phyloP scores from a whole-genome alignment of 1,140 invertebrate species.

The Ctenoplectra terminalis region DNA sequence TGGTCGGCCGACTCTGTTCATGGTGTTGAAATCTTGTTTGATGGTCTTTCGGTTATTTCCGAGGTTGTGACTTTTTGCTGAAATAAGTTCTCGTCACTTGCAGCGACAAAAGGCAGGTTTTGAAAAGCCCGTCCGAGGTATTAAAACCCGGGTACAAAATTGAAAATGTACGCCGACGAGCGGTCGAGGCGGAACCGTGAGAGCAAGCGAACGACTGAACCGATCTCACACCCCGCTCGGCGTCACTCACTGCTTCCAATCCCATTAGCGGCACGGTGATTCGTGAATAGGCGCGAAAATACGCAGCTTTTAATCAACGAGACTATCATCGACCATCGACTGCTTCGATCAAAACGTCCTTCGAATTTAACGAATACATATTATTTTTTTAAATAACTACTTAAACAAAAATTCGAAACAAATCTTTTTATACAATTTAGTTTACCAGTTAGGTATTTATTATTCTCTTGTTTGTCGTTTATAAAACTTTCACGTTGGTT shows the following conservation, averaged over 20 bases:
- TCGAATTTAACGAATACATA: constrained; percentile 50
- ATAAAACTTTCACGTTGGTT: too few species aligned
- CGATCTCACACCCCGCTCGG: constrained; percentile 66
- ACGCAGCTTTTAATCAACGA: constrained; percentile 74
- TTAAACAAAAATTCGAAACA: not conserved
- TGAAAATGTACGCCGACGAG: constrained; percentile 61
- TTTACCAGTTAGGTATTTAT: not conserved
- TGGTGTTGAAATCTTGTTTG: constrained; percentile 28
- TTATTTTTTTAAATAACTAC: constrained; percentile 8
- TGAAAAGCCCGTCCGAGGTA: constrained; percentile 61
- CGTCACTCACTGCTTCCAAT: constrained; percentile 72
- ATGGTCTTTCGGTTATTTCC: constrained; percentile 44
- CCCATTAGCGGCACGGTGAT: constrained; percentile 72
- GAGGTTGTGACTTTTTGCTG: constrained; percentile 50
- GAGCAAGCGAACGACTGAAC: constrained; percentile 60
- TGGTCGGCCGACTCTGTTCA: not conserved
- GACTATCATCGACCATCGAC: constrained; percentile 66
- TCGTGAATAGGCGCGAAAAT: constrained; percentile 69
- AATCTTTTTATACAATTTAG: not conserved
- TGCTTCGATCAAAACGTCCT: constrained; percentile 56
- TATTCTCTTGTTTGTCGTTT: too few species aligned
- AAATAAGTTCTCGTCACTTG: constrained; percentile 64
- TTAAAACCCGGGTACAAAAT: constrained; percentile 63
- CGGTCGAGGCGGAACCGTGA: constrained; percentile 32
- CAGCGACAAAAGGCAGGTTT: constrained; percentile 58